phyloP scores from a whole-genome alignment of 2,888 invertebrate genomes.

The Sesia apiformis region DNA sequence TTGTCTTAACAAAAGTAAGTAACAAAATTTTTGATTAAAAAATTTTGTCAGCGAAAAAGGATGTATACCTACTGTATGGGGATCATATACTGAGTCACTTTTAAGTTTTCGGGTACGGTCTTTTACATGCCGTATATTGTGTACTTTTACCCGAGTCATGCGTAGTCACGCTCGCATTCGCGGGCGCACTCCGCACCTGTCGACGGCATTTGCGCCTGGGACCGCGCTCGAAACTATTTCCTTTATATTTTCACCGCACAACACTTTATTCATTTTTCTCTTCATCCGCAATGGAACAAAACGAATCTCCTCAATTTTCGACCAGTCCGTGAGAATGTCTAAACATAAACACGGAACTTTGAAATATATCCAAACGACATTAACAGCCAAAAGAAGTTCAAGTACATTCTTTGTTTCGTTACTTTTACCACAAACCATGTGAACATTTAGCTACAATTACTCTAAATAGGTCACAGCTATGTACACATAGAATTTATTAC shows the following conservation, averaged over 20 bases:
- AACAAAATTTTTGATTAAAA: too few species aligned
- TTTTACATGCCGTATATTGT: background rate
- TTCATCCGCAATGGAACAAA: conserved; percentile 28
- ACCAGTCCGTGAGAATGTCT: conserved; percentile 4
- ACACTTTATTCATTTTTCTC: conserved; percentile 39
- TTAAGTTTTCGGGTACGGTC: background rate
- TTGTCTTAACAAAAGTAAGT: too few species aligned
- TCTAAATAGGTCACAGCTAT: too few species aligned
- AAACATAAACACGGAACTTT: background rate
- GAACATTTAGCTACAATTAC: too few species aligned
- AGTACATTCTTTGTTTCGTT: too few species aligned
- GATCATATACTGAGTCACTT: background rate
- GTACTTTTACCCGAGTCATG: conserved; percentile 30
- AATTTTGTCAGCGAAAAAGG: too few species aligned
- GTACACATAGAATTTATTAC: too few species aligned
- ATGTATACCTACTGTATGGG: too few species aligned
- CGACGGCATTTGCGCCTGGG: conserved; percentile 40
- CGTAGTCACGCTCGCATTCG: conserved; percentile 39
- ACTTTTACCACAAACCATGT: too few species aligned
- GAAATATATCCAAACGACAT: background rate
- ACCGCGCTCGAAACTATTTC: conserved; percentile 42
- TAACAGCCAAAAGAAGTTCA: background rate
- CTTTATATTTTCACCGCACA: conserved; percentile 38
- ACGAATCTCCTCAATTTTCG: conserved; percentile 19
- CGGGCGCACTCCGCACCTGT: conserved; percentile 42